A percentile compares a stretch with the other conserved stretches of the same genome.
phyloP scores from a whole-genome alignment of 2,888 invertebrate genomes.

The Callinectes sapidus region DNA sequence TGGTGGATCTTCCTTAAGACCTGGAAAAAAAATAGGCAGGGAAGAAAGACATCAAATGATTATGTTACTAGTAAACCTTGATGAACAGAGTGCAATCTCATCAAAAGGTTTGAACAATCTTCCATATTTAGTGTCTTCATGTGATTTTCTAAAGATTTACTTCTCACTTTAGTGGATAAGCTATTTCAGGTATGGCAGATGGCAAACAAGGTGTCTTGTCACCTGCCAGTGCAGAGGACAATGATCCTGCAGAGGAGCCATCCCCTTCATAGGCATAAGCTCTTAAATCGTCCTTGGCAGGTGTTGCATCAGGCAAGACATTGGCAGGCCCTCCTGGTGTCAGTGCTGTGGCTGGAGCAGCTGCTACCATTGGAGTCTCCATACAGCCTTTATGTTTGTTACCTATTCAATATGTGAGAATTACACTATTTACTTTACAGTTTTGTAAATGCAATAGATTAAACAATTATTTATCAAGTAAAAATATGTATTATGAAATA shows the following conservation, averaged over 20 bases:
- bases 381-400: not conserved
- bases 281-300: conserved; percentile 64
- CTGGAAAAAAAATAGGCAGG: conserved; percentile 33
- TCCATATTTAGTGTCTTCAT: not conserved
- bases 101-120: not conserved
- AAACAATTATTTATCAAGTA: not conserved
- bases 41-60: not conserved
- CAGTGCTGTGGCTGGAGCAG: not conserved
- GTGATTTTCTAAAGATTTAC: not conserved
- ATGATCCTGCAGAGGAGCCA: conserved; percentile 65
- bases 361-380: not conserved
- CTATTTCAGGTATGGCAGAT: not conserved
- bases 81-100: not conserved
- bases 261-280: conserved; percentile 72
- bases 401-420: not conserved
- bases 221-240: conserved; percentile 64
- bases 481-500: not conserved
- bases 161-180: not conserved
- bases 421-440: not conserved
- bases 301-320: conserved; percentile 13
- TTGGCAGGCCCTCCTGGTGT: not conserved
- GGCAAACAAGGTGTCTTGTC: not conserved
- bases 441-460: not conserved
- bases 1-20: conserved; percentile 52
- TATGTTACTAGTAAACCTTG: not conserved